Evolutionary conservation across 2,797 vertebrate genomes (phyloP).

Genomic region (Gallinago solitaria): DNA sequence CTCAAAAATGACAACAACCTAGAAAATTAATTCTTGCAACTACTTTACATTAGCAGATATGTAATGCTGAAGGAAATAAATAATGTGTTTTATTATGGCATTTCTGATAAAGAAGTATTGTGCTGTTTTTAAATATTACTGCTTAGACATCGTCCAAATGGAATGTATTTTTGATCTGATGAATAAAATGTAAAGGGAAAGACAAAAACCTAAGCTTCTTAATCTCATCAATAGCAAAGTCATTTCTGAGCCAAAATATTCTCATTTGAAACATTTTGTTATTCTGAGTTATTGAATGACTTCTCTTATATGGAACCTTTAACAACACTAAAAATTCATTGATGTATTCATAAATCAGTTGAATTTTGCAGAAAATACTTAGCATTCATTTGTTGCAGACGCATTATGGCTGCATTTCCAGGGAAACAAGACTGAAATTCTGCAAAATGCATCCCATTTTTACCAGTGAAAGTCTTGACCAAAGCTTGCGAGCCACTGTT

Average conservation of each 20-base stretch:
- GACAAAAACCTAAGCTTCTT: not conserved
- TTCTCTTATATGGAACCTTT: not conserved
- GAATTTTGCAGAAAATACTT: not conserved
- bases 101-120: not conserved
- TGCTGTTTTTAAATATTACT: conserved; percentile 28
- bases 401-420: not conserved
- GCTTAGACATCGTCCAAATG: conserved; percentile 10
- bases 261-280: not conserved
- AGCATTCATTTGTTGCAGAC: not conserved
- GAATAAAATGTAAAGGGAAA: conserved; percentile 27
- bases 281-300: not conserved
- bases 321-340: not conserved
- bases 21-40: conserved; percentile 19
- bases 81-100: conserved; percentile 28
- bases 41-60: conserved; percentile 16
- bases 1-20: conserved; percentile 15
- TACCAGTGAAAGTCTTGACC: not conserved
- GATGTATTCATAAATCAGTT: not conserved
- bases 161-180: conserved; percentile 28
- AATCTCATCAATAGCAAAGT: conserved; percentile 40
- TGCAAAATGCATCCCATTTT: not conserved
- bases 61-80: conserved; percentile 10
- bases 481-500: not conserved
- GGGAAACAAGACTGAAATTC: not conserved
- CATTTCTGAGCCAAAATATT: conserved; percentile 8